A percentile compares a stretch with the other conserved stretches of the same genome.
Evolutionary conservation across 2,113 vertebrate species (phyloP).

Genomic region (Nycticryphes semicollaris): DNA sequence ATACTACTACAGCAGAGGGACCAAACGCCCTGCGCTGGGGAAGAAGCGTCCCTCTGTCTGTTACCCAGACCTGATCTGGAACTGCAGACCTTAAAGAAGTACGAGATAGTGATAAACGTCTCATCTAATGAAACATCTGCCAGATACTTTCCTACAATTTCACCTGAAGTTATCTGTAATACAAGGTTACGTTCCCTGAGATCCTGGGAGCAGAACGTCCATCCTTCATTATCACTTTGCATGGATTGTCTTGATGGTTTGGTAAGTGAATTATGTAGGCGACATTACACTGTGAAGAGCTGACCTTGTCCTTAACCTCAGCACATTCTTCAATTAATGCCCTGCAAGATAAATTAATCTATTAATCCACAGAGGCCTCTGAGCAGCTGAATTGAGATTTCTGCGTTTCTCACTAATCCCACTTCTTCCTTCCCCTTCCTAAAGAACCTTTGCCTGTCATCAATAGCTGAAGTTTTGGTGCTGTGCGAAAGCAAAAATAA

Average conservation of each 20-base stretch:
- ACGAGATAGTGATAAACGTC: not conserved
- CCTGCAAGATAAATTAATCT: slow-evolving; percentile 34
- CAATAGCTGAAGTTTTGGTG: not conserved
- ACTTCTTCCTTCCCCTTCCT: not conserved
- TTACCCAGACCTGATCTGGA: not conserved
- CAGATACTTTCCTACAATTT: not conserved
- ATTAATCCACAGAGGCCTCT: slow-evolving; percentile 12
- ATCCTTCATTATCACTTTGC: slow-evolving; percentile 33
- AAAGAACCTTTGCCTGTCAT: not conserved
- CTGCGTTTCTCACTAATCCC: slow-evolving; percentile 8
- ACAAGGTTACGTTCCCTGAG: slow-evolving; percentile 1
- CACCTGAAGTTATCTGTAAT: not conserved
- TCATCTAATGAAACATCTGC: not conserved
- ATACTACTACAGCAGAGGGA: not conserved
- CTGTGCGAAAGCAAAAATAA: not conserved
- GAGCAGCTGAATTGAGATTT: slow-evolving; percentile 34
- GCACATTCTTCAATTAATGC: slow-evolving; percentile 59
- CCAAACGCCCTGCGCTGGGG: not conserved
- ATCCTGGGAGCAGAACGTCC: not conserved
- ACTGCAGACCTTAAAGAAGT: not conserved
- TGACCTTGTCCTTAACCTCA: slow-evolving; percentile 63
- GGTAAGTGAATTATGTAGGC: slow-evolving; percentile 51
- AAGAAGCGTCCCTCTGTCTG: not conserved
- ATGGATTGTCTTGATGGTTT: slow-evolving; percentile 35
- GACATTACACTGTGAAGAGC: not conserved